Conservation (phyloP, 2,888 invertebrate genomes). For the Sepiola atlantica region DNA sequence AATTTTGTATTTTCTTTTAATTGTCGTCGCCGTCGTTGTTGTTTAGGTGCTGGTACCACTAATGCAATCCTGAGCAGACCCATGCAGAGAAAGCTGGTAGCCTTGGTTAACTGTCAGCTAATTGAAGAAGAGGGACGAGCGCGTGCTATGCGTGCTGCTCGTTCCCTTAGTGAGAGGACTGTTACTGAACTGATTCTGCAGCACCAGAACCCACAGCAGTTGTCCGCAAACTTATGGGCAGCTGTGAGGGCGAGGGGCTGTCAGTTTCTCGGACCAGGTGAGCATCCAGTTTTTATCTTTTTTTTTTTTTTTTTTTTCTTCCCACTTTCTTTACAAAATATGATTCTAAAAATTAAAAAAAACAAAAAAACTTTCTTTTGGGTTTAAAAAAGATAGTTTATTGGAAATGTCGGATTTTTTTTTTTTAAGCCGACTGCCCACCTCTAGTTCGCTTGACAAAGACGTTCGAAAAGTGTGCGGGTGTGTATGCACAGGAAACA, state of each 20-base stretch:
- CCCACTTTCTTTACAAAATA: background rate
- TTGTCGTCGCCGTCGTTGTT: background rate
- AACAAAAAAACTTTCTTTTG: no score
- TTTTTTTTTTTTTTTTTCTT: background rate
- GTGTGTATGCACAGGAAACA: no score
- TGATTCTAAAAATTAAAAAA: no score
- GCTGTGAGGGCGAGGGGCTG: conserved; percentile 96
- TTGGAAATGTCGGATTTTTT: no score
- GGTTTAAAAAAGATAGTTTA: no score
- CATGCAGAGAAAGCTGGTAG: conserved; percentile 95
- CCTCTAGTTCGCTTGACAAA: no score
- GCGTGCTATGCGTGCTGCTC: conserved; percentile 80
- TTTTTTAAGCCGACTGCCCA: no score
- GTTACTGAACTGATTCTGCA: conserved; percentile 94
- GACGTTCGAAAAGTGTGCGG: no score
- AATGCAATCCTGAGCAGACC: conserved; percentile 83
- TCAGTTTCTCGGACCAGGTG: conserved; percentile 95
- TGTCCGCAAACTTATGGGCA: conserved; percentile 95
- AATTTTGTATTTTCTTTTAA: background rate
- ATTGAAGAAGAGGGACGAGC: conserved; percentile 85
- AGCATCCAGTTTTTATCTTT: background rate
- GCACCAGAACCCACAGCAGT: conserved; percentile 96
- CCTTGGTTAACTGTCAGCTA: conserved; percentile 92
- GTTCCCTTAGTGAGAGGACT: conserved; percentile 94
- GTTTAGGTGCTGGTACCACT: conserved; percentile 46